Evolutionary conservation across 2,797 vertebrate genomes (phyloP).

Genomic region (Alosa sapidissima): DNA sequence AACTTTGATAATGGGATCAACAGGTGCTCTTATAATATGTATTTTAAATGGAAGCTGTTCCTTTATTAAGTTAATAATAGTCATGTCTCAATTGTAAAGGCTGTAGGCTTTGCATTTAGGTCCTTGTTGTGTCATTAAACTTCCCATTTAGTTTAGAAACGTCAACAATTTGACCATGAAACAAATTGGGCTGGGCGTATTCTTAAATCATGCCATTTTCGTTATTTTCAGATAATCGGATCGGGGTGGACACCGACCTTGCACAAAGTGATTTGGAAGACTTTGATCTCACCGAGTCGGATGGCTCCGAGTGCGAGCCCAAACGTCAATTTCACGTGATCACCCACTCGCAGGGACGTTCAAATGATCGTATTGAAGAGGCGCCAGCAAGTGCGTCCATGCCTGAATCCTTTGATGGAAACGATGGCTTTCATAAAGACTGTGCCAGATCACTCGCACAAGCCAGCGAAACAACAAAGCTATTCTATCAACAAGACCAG

Average conservation of each 20-base stretch:
- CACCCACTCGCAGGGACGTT: conserved; percentile 53
- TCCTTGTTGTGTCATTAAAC: not conserved
- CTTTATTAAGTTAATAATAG: not conserved
- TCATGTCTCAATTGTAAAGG: not conserved
- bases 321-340: conserved; percentile 71
- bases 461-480: conserved; percentile 65
- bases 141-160: not conserved
- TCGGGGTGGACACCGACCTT: conserved; percentile 78
- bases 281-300: conserved; percentile 86
- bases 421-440: conserved; percentile 78
- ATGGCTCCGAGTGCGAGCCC: conserved; percentile 83
- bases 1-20: not conserved
- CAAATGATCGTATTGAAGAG: conserved; percentile 52
- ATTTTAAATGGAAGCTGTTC: not conserved
- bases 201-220: not conserved
- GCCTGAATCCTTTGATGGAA: conserved; percentile 67
- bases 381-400: conserved; percentile 59
- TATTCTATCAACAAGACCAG: conserved; percentile 77
- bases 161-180: not conserved
- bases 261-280: conserved; percentile 91
- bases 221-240: conserved; percentile 68
- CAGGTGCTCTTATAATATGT: not conserved
- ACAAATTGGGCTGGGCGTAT: not conserved
- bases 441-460: conserved; percentile 65
- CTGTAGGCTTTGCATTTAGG: not conserved